These are phyloP conservation scores for Eueremaeus valkanovi DNA, from an alignment of 2,888 invertebrate genomes.

Conservation along the genomic window DNA sequence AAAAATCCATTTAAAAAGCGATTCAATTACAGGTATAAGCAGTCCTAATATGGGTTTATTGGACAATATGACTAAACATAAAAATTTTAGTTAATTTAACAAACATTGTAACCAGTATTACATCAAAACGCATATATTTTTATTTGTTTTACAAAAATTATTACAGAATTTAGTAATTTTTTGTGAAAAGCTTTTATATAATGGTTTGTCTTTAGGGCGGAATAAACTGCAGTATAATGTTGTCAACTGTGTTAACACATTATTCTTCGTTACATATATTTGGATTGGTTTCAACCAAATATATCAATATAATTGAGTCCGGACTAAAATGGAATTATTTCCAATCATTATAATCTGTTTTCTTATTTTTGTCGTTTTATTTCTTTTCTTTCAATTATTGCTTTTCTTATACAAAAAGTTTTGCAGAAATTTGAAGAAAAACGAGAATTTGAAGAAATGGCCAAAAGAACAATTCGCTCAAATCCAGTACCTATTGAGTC, in stretches of 20 bases:
- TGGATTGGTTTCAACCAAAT: background rate
- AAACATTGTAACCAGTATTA: background rate
- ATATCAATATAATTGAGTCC: background rate
- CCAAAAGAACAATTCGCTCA: conserved; percentile 22
- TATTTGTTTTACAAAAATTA: background rate
- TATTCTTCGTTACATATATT: background rate
- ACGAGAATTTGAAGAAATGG: conserved; percentile 11
- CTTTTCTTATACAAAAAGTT: conserved; percentile 1
- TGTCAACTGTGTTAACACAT: background rate
- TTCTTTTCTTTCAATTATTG: conserved; percentile 23
- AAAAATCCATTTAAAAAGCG: no score
- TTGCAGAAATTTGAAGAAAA: conserved; percentile 17
- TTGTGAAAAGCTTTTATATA: background rate
- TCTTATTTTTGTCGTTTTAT: background rate
- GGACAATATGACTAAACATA: no score
- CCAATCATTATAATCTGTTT: conserved; percentile 8
- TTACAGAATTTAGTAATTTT: background rate
- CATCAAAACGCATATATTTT: background rate
- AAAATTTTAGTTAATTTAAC: no score
- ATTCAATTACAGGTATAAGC: no score
- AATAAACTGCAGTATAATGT: background rate
- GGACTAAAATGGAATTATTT: conserved; percentile 14
- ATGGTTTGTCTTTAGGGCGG: conserved; percentile 13
- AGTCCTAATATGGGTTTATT: no score
- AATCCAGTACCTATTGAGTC: background rate